Base-by-base conservation (phyloP, 2,113 vertebrate species). In the Cryptotis parvus region DNA sequence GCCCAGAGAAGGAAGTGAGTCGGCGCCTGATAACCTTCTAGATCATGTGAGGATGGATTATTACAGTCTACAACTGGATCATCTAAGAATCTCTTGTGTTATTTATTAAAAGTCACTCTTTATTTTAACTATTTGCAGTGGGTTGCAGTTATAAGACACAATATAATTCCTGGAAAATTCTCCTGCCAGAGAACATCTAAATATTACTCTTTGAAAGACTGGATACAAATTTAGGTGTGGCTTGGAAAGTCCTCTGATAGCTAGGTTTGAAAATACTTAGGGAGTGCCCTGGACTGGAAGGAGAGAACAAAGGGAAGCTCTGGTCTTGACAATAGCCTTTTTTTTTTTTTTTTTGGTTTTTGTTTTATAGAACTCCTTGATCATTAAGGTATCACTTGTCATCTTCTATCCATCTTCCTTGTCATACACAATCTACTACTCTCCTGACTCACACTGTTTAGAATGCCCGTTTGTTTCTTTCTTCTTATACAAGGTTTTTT, bases 401-500 rank as follows among this genome's bases (percentile, higher is more conserved):
- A 74, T 65, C 7, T 65, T 31, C 9, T 84, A 63, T 49, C 55
- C n/a, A 24, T 87, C 74, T 93, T 91, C 84, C 63, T 15, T 22
- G 22, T 11, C 66, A 69, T 27, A 81, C 4, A 37, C 37, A 82
- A 82, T 52, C 61, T 37, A 39, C 7, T 12, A n/a, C 9, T 87
- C 49, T 90, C 20, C 73, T 33, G 82, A 81, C 85, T 83, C 58
- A 79, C 15, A 68, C 20, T 68, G n/a, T 87, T 94, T 88, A 80
- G 33, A 94, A 93, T 91, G 88, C 39, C 66, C 79, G 63, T 95
- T 96, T 95, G 85, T 91, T 93, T 31, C 43, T 83, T 20, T 87
- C 75, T 68, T 37, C 81, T 91, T 81, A 91, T 6, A 89, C 55
- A 63, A 91, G 84, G 72, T 83, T 90, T 91, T 55, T 87, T 81